Base-by-base conservation (phyloP, 2,888 invertebrate species). In the Yponomeuta cagnagella region DNA sequence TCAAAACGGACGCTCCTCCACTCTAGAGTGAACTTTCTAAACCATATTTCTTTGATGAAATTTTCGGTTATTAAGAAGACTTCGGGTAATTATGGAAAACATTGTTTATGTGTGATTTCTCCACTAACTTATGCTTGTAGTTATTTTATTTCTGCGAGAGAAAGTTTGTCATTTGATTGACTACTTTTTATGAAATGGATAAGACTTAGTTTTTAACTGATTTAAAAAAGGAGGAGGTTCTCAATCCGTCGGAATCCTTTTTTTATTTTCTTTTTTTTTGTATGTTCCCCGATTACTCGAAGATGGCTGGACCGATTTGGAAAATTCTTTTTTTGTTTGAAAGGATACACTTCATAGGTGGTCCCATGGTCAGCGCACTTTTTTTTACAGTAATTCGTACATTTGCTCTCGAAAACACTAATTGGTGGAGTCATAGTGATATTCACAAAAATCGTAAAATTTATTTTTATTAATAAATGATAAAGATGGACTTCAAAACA, bases 21-120 rank as follows among this genome's bases (percentile, higher is more conserved):
- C 80, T 79, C 78, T 77, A 80, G 79, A 80, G 78, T 81, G 78
- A 83, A 88, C 88, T 89, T 89, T 88, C 88, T 88, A 88, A 87
- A 85, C 76, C 78, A 83, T 83, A 83, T 81, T 80, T 81, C 82
- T 76, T 76, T 76, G 68, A 52, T 48, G 68, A 68, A 68, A 68
- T 68, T 68, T 30, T 31, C 12, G 68, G 71, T 71, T 71, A 69
- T 69, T 68, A 58, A 58, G 52, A 58, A 58, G 52, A 15, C 52
- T 58, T 58, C 15, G 52, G 52, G 52, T 58, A 58, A 58, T 58
- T 58, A 58, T 15, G 52, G 52, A 58, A 58, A 58, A 58, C 52
- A 58, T 12, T 58, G 52, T 58, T 15, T 58, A 15, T 58, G 52
- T 58, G 52, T 58, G 52, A 58, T 58, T 58, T 58, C 52, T 58